Evolutionary conservation across 2,888 invertebrate species (phyloP).

Genomic region (Lamellibrachia columna): DNA sequence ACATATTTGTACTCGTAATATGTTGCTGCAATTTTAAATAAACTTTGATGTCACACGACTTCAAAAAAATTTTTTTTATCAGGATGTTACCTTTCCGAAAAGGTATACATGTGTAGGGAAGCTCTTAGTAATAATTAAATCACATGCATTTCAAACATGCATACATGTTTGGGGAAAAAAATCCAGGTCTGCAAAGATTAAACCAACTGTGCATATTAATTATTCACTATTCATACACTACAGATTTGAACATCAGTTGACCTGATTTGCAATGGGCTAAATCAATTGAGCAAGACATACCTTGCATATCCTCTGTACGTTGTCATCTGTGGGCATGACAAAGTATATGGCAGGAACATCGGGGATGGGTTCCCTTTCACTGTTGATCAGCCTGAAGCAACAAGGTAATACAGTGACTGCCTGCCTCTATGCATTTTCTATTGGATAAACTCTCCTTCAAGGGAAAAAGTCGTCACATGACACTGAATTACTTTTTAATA

Average conservation of each 20-base stretch:
- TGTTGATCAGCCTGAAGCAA: slow-evolving; percentile 24
- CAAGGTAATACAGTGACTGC: neutral
- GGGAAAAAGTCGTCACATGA: neutral
- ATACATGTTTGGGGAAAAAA: too few relatives aligned
- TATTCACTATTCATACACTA: too few relatives aligned
- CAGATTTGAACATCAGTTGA: too few relatives aligned
- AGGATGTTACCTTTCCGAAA: too few relatives aligned
- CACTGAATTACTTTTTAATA: neutral
- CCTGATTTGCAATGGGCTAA: neutral
- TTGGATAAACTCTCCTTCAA: too few relatives aligned
- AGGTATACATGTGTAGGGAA: too few relatives aligned
- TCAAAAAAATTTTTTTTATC: too few relatives aligned
- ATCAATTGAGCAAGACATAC: slow-evolving; percentile 61
- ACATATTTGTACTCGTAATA: neutral
- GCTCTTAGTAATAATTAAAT: too few relatives aligned
- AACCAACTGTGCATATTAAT: too few relatives aligned
- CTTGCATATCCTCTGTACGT: slow-evolving; percentile 90
- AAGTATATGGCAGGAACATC: slow-evolving; percentile 99
- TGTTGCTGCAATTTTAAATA: slow-evolving; percentile 23
- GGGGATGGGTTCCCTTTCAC: slow-evolving; percentile 78
- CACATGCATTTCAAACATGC: too few relatives aligned
- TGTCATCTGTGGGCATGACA: slow-evolving; percentile 94
- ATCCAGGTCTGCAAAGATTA: too few relatives aligned
- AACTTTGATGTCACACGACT: neutral
- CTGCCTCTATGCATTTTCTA: neutral